Evolutionary conservation across 2,113 vertebrate genomes (phyloP), one percentile per base, ranked within the genome.

Genomic region (Donacobius atricapilla): DNA sequence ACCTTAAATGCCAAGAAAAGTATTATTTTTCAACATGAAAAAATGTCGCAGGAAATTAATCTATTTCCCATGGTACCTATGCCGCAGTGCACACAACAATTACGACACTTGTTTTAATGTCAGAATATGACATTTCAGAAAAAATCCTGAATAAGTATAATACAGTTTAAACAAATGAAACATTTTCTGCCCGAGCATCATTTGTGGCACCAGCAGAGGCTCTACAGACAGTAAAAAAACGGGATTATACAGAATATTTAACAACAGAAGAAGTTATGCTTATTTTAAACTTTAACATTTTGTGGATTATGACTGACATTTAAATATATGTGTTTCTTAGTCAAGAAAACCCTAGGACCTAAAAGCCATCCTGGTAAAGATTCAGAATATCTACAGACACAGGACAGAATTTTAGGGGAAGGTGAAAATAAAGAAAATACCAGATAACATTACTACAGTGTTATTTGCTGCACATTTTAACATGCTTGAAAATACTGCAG

Each of bases 91-190:
- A 11, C 39, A 73, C 33, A 87, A 72, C 68, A 84, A 93, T 90
- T 85, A 63, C 24, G 50, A 70, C 47, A 91, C 53, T 83, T 91
- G 48, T 87, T 87, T 92, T 75, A 89, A 93, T 76, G 81, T 89
- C 83, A 87, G 77, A 91, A 94, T 57, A 63, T 57, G 89, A 89
- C 77, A 95, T 87, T 90, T 95, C 37, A 75, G 37, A 63, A 92
- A 83, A 37, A 96, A 88, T 57, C 85, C 39, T 31, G 17, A 45
- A 15, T 60, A 76, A n/a, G 13, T 37, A 18, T 85, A 85, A 72
- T 60, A 68, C 4, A n/a, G 10, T 66, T 94, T 77, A 75, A 91
- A 79, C 69, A 89, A 83, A 84, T 12, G 15, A 61, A 89, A 78
- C 15, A 9, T 72, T 61, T 91, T 72, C 78, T 76, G 37, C 18